phyloP scores from a whole-genome alignment of 2,888 invertebrate species.

The Lithodes maja region DNA sequence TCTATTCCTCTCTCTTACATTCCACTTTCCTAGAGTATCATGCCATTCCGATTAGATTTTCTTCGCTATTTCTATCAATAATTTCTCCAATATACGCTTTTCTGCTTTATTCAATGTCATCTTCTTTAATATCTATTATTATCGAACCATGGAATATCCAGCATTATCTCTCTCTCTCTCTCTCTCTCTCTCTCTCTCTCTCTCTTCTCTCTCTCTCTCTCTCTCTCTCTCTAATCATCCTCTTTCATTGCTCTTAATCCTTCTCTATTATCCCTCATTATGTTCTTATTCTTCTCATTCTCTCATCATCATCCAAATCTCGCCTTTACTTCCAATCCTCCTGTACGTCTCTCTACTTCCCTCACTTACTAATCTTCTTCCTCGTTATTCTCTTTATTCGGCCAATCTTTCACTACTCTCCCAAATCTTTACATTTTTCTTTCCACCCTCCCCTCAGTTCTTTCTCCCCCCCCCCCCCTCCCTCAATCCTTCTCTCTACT shows the following conservation, averaged over 20 bases:
- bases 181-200: background rate
- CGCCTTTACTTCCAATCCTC: background rate
- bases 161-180: background rate
- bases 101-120: too few relatives aligned
- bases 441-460: background rate
- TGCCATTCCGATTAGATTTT: too few relatives aligned
- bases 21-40: too few relatives aligned
- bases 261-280: background rate
- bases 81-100: too few relatives aligned
- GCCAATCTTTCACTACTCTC: background rate
- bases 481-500: background rate
- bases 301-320: background rate
- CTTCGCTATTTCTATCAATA: too few relatives aligned
- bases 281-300: background rate
- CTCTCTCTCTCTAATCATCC: background rate
- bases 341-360: background rate
- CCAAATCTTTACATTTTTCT: background rate
- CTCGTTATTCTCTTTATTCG: background rate
- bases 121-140: too few relatives aligned
- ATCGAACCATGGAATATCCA: too few relatives aligned
- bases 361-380: background rate
- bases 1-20: too few relatives aligned
- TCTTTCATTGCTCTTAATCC: background rate
- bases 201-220: background rate
- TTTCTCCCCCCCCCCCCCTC: background rate